These are phyloP conservation scores for Sebastes flavidus DNA, from an alignment of 2,797 vertebrate genomes.

Conservation along the genomic window DNA sequence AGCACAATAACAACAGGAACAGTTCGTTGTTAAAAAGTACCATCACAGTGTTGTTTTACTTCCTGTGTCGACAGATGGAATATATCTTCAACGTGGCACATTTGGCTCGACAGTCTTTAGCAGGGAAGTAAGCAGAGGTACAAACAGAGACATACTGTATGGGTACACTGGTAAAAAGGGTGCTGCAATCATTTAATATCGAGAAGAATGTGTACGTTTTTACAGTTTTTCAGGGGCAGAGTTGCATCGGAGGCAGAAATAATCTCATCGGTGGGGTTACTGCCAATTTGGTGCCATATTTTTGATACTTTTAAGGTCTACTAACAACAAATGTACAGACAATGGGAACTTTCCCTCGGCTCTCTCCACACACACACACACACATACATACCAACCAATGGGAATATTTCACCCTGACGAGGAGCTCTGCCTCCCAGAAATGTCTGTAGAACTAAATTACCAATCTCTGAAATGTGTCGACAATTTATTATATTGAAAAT, in stretches of 20 bases:
- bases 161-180: not conserved
- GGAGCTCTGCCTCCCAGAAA: constrained; percentile 8
- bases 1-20: not conserved
- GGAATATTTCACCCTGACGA: not conserved
- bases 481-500: constrained; percentile 17
- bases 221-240: not conserved
- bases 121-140: not conserved
- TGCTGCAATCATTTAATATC: not conserved
- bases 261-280: not conserved
- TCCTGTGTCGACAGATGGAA: constrained; percentile 5
- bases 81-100: not conserved
- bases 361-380: not conserved
- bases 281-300: not conserved
- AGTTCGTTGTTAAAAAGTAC: not conserved
- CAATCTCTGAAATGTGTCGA: constrained; percentile 6
- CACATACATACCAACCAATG: not conserved
- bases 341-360: not conserved
- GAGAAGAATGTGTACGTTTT: not conserved
- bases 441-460: not conserved
- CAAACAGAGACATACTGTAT: constrained; percentile 10
- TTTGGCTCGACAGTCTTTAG: not conserved
- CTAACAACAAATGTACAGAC: not conserved
- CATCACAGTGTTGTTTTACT: not conserved
- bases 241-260: not conserved
- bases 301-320: not conserved